Evolutionary conservation across 2,888 invertebrate species (phyloP), one percentile per base, ranked within the genome.

Genomic region (Synergus laeviventris): DNA sequence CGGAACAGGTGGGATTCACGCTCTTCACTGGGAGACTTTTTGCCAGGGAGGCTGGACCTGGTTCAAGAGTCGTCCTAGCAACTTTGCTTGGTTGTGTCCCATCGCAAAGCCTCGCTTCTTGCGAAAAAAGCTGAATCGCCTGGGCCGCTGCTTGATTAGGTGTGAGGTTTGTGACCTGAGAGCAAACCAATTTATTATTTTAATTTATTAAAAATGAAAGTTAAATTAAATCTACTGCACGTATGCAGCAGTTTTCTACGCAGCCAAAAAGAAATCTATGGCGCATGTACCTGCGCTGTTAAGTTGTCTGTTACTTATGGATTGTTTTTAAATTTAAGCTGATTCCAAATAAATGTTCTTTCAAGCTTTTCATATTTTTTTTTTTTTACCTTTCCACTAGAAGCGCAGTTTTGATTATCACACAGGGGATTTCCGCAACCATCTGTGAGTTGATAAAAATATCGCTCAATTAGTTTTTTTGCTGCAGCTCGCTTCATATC

Each of bases 351-450:
- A 60, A 70, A 45, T 39, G 42, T 31, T 31, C n/a, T 31, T 31
- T 5, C 16, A 45, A 45, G 0, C 2, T 4, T 11, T 4, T 45
- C 4, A 4, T 24, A 54, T 24, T 49, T 21, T 54, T 56, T 31
- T 36, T 73, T 59, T 42, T 21, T 90, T 92, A 97, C 96, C 92
- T 95, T 94, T 86, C 96, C 96, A 91, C 97, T 97, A 21, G 98
- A 98, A 83, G 97, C 97, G 92, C 98, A 98, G 90, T 95, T 94
- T 87, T 94, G 94, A 92, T 98, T 98, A 87, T 94, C 94, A 91
- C 98, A 98, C 86, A 93, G 93, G n/a, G 94, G 93, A 91, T 97
- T 96, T 36, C 98, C 98, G 91, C 98, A 98, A 84, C 98, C 98
- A 90, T 97, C 96, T 60, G 96, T 95, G 82, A 98, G 92, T 92